Base-by-base conservation (phyloP, 23 tunicate genomes). In the Styela plicata region DNA sequence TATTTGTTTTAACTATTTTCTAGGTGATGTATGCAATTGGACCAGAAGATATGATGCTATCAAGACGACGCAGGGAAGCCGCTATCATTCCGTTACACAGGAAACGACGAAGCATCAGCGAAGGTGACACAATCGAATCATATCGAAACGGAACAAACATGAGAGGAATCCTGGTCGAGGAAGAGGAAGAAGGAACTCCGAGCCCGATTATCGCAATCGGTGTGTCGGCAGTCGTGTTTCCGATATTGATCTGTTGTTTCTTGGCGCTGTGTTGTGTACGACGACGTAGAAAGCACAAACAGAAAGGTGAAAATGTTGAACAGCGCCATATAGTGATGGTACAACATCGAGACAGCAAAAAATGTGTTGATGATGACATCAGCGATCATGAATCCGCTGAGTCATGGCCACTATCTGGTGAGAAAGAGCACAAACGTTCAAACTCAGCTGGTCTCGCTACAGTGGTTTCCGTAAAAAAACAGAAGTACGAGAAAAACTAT, bases 1-100 rank as follows among this genome's bases (percentile, higher is more conserved):
- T 18, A 18, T 57, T 57, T 20, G 20, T 57, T 18, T 57, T 57
- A 18, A 57, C 18, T 57, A 57, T 57, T 18, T 2, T 73, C 20
- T 82, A 93, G 98, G 98, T 93, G 35, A 36, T 93, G 35, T 93
- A 87, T 82, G 89, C 61, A 31, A 93, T 93, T 27, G 92, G 93
- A 3, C 85, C 98, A 2, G 93, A 93, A 25, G 69, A 78, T 61
- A 28, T 69, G 74, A 76, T 77, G 31, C 86, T 44, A 27, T 76
- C 92, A 1, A 83, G 98, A 26, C 83, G 35, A 26, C 82, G 83
- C 24, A 31, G 98, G 30, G 88, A 93, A 2, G 89, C 86, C 24
- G 34, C 87, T 13, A 76, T 37, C 13, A 32, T 77, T 84, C 31
- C 83, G 31, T 37, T 36, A 44, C 26, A 21, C 22, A 33, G 53